Evolutionary conservation across 2,797 vertebrate species (phyloP).

Genomic region (Molossus alvarezi): DNA sequence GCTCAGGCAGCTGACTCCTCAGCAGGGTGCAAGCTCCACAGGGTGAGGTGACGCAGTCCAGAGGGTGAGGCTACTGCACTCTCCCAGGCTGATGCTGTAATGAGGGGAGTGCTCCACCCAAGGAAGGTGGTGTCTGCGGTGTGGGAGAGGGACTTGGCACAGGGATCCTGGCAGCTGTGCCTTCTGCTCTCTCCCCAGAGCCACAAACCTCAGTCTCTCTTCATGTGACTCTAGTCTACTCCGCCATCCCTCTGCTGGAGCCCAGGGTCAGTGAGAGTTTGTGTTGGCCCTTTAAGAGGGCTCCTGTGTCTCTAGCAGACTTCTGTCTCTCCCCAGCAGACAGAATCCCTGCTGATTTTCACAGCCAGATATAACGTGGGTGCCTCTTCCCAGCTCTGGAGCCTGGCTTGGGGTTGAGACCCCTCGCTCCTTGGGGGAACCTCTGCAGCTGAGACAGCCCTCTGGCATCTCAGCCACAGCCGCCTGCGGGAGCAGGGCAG

Average conservation of each 20-base stretch:
- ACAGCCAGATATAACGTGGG: neutral
- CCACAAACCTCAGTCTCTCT: neutral
- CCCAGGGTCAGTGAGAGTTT: neutral
- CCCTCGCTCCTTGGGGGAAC: neutral
- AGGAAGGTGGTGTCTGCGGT: neutral
- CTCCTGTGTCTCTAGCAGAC: neutral
- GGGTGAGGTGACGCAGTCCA: neutral
- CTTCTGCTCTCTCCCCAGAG: neutral
- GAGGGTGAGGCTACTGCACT: neutral
- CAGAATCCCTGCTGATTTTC: neutral
- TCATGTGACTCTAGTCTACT: neutral
- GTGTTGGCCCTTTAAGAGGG: neutral
- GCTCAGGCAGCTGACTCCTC: neutral
- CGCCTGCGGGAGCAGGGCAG: neutral
- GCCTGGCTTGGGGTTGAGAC: neutral
- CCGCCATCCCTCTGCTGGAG: neutral
- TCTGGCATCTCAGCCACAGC: neutral
- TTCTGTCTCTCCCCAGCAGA: neutral
- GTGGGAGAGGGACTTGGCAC: neutral
- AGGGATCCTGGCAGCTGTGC: neutral
- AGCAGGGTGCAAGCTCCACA: neutral
- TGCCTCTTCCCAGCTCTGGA: neutral
- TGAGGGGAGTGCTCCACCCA: neutral
- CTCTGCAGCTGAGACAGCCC: neutral
- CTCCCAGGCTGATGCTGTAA: neutral